phyloP scores from a whole-genome alignment of 2,888 invertebrate species.

The Megamerina dolium region DNA sequence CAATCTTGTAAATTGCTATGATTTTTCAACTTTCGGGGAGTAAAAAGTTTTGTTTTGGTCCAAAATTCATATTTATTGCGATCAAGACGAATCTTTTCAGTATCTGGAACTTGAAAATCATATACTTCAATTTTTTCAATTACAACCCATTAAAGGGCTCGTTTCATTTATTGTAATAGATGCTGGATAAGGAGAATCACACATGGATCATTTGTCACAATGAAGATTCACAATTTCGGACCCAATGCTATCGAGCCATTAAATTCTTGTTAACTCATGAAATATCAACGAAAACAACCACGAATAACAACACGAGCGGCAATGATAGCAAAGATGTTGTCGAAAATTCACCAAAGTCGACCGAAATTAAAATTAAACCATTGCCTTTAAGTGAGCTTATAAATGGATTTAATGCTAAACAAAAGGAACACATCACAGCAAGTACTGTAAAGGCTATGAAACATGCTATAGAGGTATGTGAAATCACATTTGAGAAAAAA shows the following conservation, averaged over 20 bases:
- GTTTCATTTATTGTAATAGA: too few species aligned
- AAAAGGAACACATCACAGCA: slow-evolving; percentile 33
- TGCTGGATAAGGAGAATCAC: slow-evolving; percentile 34
- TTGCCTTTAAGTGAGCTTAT: slow-evolving; percentile 35
- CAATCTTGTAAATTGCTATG: too few species aligned
- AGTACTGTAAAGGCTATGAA: slow-evolving; percentile 43
- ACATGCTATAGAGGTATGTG: slow-evolving; percentile 42
- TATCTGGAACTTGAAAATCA: too few species aligned
- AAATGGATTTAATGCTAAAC: slow-evolving; percentile 33
- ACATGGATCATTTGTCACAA: slow-evolving; percentile 46
- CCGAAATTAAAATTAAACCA: slow-evolving; percentile 15
- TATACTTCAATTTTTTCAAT: not conserved
- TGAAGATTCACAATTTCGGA: slow-evolving; percentile 42
- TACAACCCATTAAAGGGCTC: too few species aligned
- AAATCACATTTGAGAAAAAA: not conserved
- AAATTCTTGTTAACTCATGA: slow-evolving; percentile 27
- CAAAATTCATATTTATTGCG: too few species aligned
- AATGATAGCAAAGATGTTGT: too few species aligned
- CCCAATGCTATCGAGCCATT: slow-evolving; percentile 42
- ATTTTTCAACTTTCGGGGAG: not conserved
- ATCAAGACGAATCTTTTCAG: too few species aligned
- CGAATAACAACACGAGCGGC: too few species aligned
- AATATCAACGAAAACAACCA: too few species aligned
- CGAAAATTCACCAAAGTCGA: not conserved
- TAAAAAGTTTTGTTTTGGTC: too few species aligned